phyloP scores from a whole-genome alignment of 2,113 vertebrate genomes.

The Nycticryphes semicollaris region DNA sequence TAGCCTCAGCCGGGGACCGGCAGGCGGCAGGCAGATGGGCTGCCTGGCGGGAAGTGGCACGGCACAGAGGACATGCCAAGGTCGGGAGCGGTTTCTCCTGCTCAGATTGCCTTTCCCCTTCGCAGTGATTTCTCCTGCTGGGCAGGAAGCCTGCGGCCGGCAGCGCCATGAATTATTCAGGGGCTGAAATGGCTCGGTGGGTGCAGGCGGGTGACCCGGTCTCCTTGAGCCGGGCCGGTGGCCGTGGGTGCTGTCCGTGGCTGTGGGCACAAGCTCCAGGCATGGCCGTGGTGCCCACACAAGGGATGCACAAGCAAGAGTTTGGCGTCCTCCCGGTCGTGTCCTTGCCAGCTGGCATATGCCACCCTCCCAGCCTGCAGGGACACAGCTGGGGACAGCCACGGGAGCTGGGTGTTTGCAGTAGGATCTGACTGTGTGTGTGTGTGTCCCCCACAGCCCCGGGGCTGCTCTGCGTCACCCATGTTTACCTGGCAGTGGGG shows the following conservation, averaged over 20 bases:
- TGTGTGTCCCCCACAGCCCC: not conserved
- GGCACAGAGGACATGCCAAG: not conserved
- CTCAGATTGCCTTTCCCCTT: slow-evolving; percentile 22
- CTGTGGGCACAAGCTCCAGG: not conserved
- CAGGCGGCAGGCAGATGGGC: slow-evolving; percentile 2
- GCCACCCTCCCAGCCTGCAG: not conserved
- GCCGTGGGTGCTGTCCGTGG: not conserved
- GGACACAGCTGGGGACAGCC: accelerated
- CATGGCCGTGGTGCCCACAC: accelerated
- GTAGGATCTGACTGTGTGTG: not conserved
- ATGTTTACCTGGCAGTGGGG: not conserved
- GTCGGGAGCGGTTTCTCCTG: not conserved
- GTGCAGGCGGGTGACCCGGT: slow-evolving; percentile 44
- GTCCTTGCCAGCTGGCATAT: not conserved
- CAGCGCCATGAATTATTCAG: slow-evolving; percentile 72
- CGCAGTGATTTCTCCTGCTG: not conserved
- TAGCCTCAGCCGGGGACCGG: not conserved
- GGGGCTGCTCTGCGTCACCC: not conserved
- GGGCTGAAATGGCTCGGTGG: not conserved
- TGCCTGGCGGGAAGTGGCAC: not conserved
- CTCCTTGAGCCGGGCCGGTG: slow-evolving; percentile 40
- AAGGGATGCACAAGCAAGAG: accelerated
- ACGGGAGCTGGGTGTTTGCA: not conserved
- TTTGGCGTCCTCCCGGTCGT: not conserved
- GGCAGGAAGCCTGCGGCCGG: slow-evolving; percentile 62